Conservation (phyloP, 2,888 invertebrate species). For the Pandemis heparana region DNA sequence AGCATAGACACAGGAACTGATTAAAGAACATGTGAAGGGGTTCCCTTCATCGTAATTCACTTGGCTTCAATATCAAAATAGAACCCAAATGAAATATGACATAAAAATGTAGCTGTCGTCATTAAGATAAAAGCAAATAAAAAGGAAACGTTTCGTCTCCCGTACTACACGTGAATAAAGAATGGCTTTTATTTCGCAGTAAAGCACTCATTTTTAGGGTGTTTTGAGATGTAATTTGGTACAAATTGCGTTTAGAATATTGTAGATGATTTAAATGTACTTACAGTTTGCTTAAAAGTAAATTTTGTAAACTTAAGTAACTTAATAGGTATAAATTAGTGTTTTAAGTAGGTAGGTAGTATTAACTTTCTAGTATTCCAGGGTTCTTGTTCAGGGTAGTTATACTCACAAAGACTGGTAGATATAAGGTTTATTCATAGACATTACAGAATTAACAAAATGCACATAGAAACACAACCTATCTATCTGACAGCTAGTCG, state of each 20-base stretch:
- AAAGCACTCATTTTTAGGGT: neutral
- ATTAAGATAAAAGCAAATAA: conserved; percentile 13
- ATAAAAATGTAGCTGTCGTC: conserved; percentile 5
- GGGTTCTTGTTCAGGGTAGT: too few species aligned
- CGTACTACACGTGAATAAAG: conserved; percentile 5
- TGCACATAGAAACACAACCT: too few species aligned
- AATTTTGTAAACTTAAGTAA: too few species aligned
- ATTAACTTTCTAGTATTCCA: too few species aligned
- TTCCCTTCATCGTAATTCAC: neutral
- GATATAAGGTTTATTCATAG: too few species aligned
- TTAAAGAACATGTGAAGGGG: neutral
- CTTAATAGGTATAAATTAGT: neutral
- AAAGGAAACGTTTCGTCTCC: neutral
- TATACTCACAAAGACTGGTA: too few species aligned
- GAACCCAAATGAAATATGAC: conserved; percentile 9
- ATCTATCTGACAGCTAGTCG: too few species aligned
- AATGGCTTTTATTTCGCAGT: conserved; percentile 7
- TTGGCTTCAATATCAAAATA: neutral
- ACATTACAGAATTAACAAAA: too few species aligned
- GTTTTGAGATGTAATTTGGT: neutral
- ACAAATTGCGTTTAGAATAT: neutral
- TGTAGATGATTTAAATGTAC: too few species aligned
- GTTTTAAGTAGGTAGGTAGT: too few species aligned
- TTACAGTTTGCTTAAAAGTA: too few species aligned
- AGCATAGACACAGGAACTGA: neutral